phyloP scores from a whole-genome alignment of 2,113 vertebrate genomes.

The Acrocephalus arundinaceus region DNA sequence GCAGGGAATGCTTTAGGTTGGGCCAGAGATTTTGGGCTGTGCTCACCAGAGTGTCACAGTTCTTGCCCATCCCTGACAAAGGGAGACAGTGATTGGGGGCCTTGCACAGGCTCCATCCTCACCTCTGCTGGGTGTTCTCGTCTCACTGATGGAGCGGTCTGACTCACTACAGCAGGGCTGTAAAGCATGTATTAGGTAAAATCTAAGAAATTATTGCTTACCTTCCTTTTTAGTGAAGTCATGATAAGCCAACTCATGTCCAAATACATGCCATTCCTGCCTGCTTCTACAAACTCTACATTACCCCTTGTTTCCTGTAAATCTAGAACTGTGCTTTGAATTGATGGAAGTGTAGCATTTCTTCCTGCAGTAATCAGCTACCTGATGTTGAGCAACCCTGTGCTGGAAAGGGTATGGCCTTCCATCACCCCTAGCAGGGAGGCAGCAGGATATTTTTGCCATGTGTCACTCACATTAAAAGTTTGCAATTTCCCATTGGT shows the following conservation, averaged over 20 bases:
- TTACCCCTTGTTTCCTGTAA: background rate
- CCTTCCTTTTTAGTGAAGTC: background rate
- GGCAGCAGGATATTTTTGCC: background rate
- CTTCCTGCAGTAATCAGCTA: background rate
- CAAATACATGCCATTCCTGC: accelerated
- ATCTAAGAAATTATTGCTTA: background rate
- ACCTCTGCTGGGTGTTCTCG: background rate
- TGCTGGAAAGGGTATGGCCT: background rate
- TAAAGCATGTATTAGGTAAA: background rate
- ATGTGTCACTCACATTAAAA: background rate
- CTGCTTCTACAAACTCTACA: background rate
- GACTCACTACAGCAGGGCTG: background rate
- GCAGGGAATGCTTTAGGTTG: background rate
- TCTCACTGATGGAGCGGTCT: accelerated
- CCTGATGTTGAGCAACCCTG: background rate
- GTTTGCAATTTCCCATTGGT: background rate
- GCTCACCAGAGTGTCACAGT: background rate
- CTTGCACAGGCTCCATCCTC: background rate
- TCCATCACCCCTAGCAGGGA: background rate
- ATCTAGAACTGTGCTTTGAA: background rate
- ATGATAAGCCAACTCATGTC: background rate
- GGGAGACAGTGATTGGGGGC: accelerated
- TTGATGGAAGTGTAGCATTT: background rate
- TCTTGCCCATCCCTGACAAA: background rate
- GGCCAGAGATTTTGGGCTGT: background rate